Base-by-base conservation (phyloP, 2,888 invertebrate genomes). In the Mythimna pallens region DNA sequence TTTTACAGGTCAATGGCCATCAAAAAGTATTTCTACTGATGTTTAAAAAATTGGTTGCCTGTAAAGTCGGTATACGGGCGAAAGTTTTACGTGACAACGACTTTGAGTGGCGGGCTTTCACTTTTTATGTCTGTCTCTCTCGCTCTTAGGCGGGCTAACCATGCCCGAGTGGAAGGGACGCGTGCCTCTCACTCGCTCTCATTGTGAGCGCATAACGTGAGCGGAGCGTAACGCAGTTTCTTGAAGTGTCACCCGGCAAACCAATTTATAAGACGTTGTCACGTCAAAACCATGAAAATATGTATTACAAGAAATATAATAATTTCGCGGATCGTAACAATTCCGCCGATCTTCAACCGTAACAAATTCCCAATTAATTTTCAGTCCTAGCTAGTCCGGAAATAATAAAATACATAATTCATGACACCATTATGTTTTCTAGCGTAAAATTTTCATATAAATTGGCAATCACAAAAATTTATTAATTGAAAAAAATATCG, bases 321-420 rank as follows among this genome's bases (percentile, higher is more conserved):
- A 10, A 55, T 47, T 70, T 54, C 14, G 22, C 10, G 54, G 30
- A 54, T 59, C 64, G 47, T 79, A 79, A 72, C 70, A 72, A 72
- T 55, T 61, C 54, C 40, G 61, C 10, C 12, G 17, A 20, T 58
- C 14, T 52, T 70, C 58, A 30, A 59, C 54, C 17, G 47, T 54
- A 36, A 59, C 47, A 17, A 50, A 59, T 64, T 64, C 43, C 47
- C n/a, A 52, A 52, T 34, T 50, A 65, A 65, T 76, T 43, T 40
- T 25, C 12, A 58, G 52, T 30, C 63, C 61, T 55, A 12, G 40
- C 20, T 65, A 25, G 79, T n/a, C 17, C 12, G n/a, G 50, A 76
- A 57, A 65, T 52, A 72, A 72, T 79, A 76, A 73, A 64, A 80
- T 55, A 57, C 5, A 52, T 62, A 62, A 80, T 74, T 66, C 62